These are phyloP conservation scores for Marmota monax DNA, from an alignment of 2,113 vertebrate species.

Conservation along the genomic window DNA sequence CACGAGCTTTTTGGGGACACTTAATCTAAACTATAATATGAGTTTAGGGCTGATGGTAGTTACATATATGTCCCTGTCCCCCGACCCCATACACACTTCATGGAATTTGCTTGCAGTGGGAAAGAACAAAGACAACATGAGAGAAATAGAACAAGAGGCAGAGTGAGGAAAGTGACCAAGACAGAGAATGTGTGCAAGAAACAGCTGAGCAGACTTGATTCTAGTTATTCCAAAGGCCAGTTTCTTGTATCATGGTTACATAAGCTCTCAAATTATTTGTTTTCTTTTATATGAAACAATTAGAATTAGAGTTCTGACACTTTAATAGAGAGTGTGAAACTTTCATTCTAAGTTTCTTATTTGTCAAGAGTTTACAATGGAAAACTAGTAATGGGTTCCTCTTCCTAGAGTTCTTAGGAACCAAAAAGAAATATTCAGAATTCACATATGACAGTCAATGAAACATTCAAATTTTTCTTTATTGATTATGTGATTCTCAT, in stretches of 20 bases:
- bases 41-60: not conserved
- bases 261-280: not conserved
- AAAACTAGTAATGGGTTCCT: constrained; percentile 26
- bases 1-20: too few species aligned
- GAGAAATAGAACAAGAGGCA: not conserved
- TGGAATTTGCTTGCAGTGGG: not conserved
- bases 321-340: not conserved
- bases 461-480: constrained; percentile 36
- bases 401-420: constrained; percentile 22
- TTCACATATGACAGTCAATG: not conserved
- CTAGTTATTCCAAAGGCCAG: not conserved
- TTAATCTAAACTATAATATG: not conserved
- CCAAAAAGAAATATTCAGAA: constrained; percentile 8
- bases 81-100: not conserved
- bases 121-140: not conserved
- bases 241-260: not conserved
- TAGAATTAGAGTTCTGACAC: not conserved
- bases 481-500: not conserved
- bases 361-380: constrained; percentile 13
- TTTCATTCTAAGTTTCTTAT: not conserved
- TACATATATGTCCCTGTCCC: too few species aligned
- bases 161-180: not conserved
- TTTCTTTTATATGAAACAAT: not conserved
- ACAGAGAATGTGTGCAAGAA: not conserved
- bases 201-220: not conserved